Base-by-base conservation (phyloP, 2,888 invertebrate species). In the Automeris io region DNA sequence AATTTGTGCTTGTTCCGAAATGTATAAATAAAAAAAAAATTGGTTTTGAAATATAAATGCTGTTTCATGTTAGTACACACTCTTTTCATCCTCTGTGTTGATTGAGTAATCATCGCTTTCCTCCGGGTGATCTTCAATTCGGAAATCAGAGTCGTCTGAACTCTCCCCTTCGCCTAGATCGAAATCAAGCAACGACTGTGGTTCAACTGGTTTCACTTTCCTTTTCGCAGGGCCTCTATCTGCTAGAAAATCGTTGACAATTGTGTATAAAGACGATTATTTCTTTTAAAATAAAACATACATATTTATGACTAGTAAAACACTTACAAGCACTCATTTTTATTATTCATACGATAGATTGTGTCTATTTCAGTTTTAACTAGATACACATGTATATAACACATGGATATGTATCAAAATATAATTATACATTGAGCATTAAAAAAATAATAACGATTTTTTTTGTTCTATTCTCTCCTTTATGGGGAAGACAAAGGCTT, bases 81-180 rank as follows among this genome's bases (percentile, higher is more conserved):
- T 89, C 75, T 88, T 89, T 37, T 85, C 89, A 56, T 90, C 91
- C 51, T 91, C 90, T 33, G 91, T 91, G 55, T 92, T 92, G 43
- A 91, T 88, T 1, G 92, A 92, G 48, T 80, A 85, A 72, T 93
- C 92, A 65, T 93, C 92, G 68, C 93, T 94, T 46, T 93, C 93
- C 54, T 93, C 92, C 2, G 92, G 91, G 61, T 94, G 94, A 70
- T 95, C 95, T 70, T 95, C 95, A 42, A 95, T 95, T 38, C 96
- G 91, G 78, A 97, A 97, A 80, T 97, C 97, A 43, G 96, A 97
- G 76, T 97, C 97, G 69, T 97, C 96, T 0, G 96, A 96, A 68
- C 96, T 96, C 71, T 95, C 95, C 23, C 93, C 96, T 73, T 95
- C 95, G 24, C 93, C 95, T 42, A 95, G 88, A 81, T 95, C 95